Evolutionary conservation across 1,140 invertebrate genomes (phyloP).

Genomic region (Hycleus phaleratus): DNA sequence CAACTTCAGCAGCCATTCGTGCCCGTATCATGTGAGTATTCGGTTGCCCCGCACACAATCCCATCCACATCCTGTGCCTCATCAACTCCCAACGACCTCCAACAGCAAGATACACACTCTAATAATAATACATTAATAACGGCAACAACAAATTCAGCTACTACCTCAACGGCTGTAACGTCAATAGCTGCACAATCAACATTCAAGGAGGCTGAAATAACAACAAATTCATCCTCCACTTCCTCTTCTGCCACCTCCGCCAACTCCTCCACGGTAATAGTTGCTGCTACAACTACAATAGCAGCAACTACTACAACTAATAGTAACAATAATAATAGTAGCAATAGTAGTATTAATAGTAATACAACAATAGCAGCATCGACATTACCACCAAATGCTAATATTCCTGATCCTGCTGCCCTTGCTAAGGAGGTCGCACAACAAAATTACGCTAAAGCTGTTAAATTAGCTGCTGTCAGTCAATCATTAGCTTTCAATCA

Average conservation of each 20-base stretch:
- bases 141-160: slow-evolving; percentile 38
- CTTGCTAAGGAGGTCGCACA: slow-evolving; percentile 69
- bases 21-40: slow-evolving; percentile 89
- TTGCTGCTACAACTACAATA: slow-evolving; percentile 1
- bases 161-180: slow-evolving; percentile 21
- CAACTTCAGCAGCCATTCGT: slow-evolving; percentile 88
- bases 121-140: slow-evolving; percentile 27
- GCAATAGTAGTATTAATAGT: background rate
- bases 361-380: slow-evolving; percentile 1
- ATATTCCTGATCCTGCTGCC: slow-evolving; percentile 49
- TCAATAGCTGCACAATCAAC: background rate
- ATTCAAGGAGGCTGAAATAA: slow-evolving; percentile 19
- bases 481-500: slow-evolving; percentile 41
- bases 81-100: slow-evolving; percentile 23
- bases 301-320: too few relatives aligned
- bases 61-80: slow-evolving; percentile 31
- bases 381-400: slow-evolving; percentile 11
- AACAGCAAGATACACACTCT: background rate
- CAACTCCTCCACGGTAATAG: background rate
- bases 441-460: slow-evolving; percentile 64
- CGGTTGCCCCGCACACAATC: slow-evolving; percentile 51
- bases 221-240: background rate
- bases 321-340: background rate
- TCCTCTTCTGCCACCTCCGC: slow-evolving; percentile 12
- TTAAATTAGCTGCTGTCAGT: slow-evolving; percentile 52